A percentile compares a stretch with the other conserved stretches of the same genome.
phyloP scores from a whole-genome alignment of 2,797 vertebrate genomes.

The Chloroceryle inda region DNA sequence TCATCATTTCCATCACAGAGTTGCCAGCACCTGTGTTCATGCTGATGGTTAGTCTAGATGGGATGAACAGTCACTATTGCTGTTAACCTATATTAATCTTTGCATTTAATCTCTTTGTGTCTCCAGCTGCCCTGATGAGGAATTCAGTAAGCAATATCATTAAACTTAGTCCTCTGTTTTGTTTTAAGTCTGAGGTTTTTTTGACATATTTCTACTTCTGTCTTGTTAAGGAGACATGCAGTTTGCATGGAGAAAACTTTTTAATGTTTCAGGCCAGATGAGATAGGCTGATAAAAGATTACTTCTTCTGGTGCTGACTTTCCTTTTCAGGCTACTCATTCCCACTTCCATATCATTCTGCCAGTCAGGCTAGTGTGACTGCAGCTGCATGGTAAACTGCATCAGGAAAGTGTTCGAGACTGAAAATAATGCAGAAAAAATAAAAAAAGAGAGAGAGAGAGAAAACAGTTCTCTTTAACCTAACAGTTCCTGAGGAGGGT shows the following conservation, averaged over 20 bases:
- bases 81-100: not conserved
- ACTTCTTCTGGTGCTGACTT: not conserved
- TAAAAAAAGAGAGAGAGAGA: not conserved
- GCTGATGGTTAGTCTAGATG: not conserved
- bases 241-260: not conserved
- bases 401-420: not conserved
- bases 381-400: not conserved
- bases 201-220: not conserved
- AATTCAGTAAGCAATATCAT: not conserved
- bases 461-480: not conserved
- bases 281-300: not conserved
- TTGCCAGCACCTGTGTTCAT: not conserved
- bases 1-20: not conserved
- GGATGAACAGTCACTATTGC: not conserved
- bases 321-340: not conserved
- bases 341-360: not conserved
- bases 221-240: not conserved
- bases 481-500: not conserved
- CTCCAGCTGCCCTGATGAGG: not conserved
- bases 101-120: not conserved
- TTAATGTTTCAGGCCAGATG: not conserved
- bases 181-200: not conserved
- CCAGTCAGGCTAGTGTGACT: not conserved
- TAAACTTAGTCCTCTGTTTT: not conserved
- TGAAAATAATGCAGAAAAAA: not conserved